phyloP scores from a whole-genome alignment of 2,113 vertebrate genomes.

The Falcunculus frontatus region DNA sequence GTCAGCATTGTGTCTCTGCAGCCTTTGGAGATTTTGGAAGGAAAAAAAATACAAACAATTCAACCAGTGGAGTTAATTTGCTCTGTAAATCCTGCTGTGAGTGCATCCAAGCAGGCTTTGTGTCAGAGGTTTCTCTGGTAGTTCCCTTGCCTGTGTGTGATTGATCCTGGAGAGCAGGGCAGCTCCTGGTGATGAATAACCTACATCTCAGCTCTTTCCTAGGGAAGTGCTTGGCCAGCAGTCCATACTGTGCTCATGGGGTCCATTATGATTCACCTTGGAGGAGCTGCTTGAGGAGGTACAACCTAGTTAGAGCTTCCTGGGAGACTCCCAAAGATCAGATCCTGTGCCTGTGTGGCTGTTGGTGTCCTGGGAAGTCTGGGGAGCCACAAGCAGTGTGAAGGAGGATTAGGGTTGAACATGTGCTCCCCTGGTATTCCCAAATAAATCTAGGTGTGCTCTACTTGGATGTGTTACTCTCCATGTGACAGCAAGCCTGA shows the following conservation, averaged over 20 bases:
- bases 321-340: neutral
- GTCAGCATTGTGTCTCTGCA: neutral
- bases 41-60: neutral
- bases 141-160: neutral
- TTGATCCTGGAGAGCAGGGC: neutral
- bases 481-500: neutral
- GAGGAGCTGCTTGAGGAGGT: neutral
- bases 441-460: neutral
- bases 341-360: neutral
- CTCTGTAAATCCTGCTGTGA: neutral
- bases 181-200: neutral
- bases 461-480: neutral
- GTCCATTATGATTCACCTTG: neutral
- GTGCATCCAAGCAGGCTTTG: neutral
- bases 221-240: neutral
- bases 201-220: neutral
- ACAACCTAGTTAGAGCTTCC: neutral
- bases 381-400: neutral
- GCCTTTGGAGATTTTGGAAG: neutral
- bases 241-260: neutral
- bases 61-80: neutral
- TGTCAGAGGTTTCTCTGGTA: neutral
- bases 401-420: neutral
- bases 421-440: neutral
- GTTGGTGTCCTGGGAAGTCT: rapidly evolving